Conservation (phyloP, 1,140 invertebrate species). For the Paraescarpia echinospica region DNA sequence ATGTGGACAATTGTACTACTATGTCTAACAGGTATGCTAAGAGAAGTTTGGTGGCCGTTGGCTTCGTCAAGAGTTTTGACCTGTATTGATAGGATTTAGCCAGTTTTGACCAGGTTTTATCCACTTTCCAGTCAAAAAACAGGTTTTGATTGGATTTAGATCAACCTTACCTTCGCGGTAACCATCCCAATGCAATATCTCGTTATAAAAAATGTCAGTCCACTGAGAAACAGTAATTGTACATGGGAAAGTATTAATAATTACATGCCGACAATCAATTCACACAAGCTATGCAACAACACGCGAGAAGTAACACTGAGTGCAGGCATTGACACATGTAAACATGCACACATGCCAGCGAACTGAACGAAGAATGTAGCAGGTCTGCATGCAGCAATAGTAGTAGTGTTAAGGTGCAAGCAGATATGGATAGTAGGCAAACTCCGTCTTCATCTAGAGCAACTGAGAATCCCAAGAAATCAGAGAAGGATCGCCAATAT, state of each 20-base stretch:
- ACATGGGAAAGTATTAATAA: background rate
- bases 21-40: too few relatives aligned
- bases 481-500: background rate
- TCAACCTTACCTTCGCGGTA: too few relatives aligned
- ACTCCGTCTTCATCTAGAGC: background rate
- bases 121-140: too few relatives aligned
- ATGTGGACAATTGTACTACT: too few relatives aligned
- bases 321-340: background rate
- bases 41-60: too few relatives aligned
- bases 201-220: background rate
- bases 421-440: background rate
- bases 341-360: background rate
- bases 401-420: background rate
- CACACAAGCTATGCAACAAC: background rate
- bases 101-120: too few relatives aligned
- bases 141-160: too few relatives aligned
- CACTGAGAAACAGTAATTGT: background rate
- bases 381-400: background rate
- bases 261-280: background rate
- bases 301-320: background rate
- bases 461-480: background rate
- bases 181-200: too few relatives aligned
- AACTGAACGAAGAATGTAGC: background rate
- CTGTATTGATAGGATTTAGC: too few relatives aligned
- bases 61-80: too few relatives aligned